Percentiles rank a stretch among this genome's conserved stretches.
Evolutionary conservation across 2,797 vertebrate species (phyloP).

Genomic region (Varecia variegata): DNA sequence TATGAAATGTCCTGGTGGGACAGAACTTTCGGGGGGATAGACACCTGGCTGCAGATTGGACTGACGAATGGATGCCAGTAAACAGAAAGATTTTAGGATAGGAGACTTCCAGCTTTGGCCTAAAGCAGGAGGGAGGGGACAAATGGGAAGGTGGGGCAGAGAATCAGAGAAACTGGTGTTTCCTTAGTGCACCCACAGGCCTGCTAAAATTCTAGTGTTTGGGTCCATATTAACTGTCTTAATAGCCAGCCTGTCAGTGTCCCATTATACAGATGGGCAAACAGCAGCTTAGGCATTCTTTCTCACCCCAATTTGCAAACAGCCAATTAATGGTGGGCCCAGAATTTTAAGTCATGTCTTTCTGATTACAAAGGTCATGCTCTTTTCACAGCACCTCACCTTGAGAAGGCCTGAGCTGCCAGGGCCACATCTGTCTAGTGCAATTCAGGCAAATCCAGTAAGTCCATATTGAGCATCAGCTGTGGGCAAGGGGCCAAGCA

Average conservation of each 20-base stretch:
- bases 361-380: neutral
- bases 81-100: neutral
- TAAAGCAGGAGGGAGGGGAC: neutral
- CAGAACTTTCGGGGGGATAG: neutral
- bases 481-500: too few relatives aligned
- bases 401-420: neutral
- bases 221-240: neutral
- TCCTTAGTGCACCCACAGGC: neutral
- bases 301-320: neutral
- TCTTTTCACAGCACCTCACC: neutral
- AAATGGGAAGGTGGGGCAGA: neutral
- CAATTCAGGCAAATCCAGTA: neutral
- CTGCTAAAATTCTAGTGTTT: neutral
- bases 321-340: neutral
- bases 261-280: neutral
- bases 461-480: neutral
- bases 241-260: neutral
- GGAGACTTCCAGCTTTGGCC: neutral
- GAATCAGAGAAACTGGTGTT: neutral
- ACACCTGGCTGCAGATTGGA: neutral
- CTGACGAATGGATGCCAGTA: neutral
- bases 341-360: neutral
- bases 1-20: neutral
- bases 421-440: too few relatives aligned
- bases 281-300: too few relatives aligned